These are phyloP conservation scores for Aeoliscus strigatus DNA, from an alignment of 2,797 vertebrate genomes.

Conservation along the genomic window DNA sequence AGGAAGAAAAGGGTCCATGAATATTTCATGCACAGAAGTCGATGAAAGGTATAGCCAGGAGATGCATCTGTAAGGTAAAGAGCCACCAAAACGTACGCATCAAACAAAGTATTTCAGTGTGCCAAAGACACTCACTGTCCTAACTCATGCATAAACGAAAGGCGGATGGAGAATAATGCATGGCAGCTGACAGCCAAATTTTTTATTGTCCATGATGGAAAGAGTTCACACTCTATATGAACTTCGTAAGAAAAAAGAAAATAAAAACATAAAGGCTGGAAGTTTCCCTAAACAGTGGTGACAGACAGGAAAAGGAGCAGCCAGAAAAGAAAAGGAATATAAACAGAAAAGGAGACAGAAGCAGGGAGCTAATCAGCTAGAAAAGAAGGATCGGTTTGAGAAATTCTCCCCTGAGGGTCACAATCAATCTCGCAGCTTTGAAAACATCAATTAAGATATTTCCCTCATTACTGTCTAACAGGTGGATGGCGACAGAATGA, in stretches of 20 bases:
- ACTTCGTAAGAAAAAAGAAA: conserved; percentile 34
- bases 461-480: no score
- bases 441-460: no score
- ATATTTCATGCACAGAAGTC: conserved; percentile 54
- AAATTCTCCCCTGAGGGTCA: no score
- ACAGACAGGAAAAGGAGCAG: conserved; percentile 11
- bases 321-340: conserved; percentile 8
- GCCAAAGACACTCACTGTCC: conserved; percentile 41
- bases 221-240: conserved; percentile 35
- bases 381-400: conserved; percentile 13
- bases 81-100: conserved; percentile 46
- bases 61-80: conserved; percentile 40
- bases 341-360: conserved; percentile 8
- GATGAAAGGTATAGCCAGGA: conserved; percentile 43
- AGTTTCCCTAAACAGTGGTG: conserved; percentile 21
- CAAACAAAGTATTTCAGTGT: conserved; percentile 35
- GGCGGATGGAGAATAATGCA: conserved; percentile 52
- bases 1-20: conserved; percentile 45
- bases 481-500: conserved; percentile 32
- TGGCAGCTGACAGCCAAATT: conserved; percentile 39
- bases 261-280: conserved; percentile 18
- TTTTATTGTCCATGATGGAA: conserved; percentile 46
- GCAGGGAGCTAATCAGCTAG: conserved; percentile 3
- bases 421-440: no score
- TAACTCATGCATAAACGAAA: conserved; percentile 54